Evolutionary conservation across 2,888 invertebrate species (phyloP).

Genomic region (Drosophila meridiana): DNA sequence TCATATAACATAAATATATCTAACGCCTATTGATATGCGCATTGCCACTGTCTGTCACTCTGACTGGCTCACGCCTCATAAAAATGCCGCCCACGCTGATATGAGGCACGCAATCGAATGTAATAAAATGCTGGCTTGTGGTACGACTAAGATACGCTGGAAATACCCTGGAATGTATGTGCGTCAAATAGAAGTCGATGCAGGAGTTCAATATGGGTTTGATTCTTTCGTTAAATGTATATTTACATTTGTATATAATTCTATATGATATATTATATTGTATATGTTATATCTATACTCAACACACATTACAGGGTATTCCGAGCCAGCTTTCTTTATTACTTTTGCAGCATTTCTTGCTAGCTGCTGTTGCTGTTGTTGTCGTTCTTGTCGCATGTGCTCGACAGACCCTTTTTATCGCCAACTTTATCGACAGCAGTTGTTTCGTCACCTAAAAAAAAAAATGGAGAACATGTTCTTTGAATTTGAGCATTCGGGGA

Average conservation of each 20-base stretch:
- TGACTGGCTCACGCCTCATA: slow-evolving; percentile 45
- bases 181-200: no score
- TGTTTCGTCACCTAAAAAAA: slow-evolving; percentile 50
- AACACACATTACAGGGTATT: slow-evolving; percentile 7
- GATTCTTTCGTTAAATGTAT: no score
- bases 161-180: no score
- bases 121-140: slow-evolving; percentile 52
- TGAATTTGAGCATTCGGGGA: slow-evolving; percentile 30
- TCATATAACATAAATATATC: slow-evolving; percentile 18
- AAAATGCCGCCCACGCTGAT: slow-evolving; percentile 35
- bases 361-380: slow-evolving; percentile 8
- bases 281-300: no score
- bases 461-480: slow-evolving; percentile 21
- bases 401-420: slow-evolving; percentile 41
- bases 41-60: slow-evolving; percentile 30
- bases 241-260: no score
- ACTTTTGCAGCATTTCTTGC: not conserved
- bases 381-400: slow-evolving; percentile 10
- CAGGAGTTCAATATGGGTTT: no score
- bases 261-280: no score
- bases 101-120: slow-evolving; percentile 44
- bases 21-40: slow-evolving; percentile 37
- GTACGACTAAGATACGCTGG: not conserved
- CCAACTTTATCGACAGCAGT: slow-evolving; percentile 52
- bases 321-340: no score